Evolutionary conservation across 2,888 invertebrate species (phyloP), one percentile per base, ranked within the genome.

Genomic region (Eubasilissa splendida): DNA sequence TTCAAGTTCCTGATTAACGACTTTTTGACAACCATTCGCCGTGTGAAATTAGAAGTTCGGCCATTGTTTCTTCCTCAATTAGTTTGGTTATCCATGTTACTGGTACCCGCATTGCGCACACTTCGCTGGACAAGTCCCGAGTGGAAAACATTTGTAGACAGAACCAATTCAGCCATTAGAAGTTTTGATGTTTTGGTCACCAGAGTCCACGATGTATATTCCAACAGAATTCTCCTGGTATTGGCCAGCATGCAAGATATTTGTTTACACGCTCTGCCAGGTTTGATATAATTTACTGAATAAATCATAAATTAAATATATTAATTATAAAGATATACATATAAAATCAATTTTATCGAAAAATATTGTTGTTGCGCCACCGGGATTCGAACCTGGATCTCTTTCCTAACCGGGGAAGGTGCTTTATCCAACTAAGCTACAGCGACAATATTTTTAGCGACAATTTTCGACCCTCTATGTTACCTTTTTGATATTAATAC

Each of bases 51-150:
- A 66, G 97, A 97, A 89, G 96, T 98, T 14, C 93, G 97, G n/a
- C 96, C 97, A 33, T 90, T 99, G 75, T 94, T 98, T 86, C 91
- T 97, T 54, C 97, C 97, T 0, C 97, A 97, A 90, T 91, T 97
- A 83, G 95, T 96, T 50, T 93, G 95, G 42, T 91, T 98, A 12
- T 95, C 96, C 3, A 94, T 95, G 10, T 93, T 96, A 84, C 89
- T 98, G 42, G 93, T 95, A 78, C 97, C 97, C 0, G 97, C 96
- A 0, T 88, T 98, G 52, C 93, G 92, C 33, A 91, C 92, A 11
- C 92, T 98, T 12, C 95, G 94, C 54, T 99, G 98, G 98, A 96
- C 97, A 1, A 94, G 96, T 82, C 92, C 94, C 14, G 93, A 94
- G 84, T 97, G 98, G 94, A 92, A 93, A 80, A 91, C 91, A 79